phyloP scores from a whole-genome alignment of 92 coral and sea anemone species.

The Actinernus sp. region DNA sequence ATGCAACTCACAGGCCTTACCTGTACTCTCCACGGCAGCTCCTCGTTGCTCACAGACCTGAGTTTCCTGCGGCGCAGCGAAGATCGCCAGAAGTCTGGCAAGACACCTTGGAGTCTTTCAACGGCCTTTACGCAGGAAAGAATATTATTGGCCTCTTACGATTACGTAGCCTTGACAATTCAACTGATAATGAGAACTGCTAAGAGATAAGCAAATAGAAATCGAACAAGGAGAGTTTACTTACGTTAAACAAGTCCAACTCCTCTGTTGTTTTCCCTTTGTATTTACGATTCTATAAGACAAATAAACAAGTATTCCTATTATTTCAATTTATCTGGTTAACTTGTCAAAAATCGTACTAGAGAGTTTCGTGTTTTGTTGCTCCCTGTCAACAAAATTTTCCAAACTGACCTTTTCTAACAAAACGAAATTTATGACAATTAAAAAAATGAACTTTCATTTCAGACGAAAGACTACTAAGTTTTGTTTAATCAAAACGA shows the following conservation, averaged over 20 bases:
- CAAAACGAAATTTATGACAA: no score
- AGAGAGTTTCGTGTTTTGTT: no score
- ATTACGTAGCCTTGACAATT: not conserved
- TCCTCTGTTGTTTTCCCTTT: conserved; percentile 85
- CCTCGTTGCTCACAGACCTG: conserved; percentile 85
- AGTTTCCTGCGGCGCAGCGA: conserved; percentile 76
- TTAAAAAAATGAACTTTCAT: no score
- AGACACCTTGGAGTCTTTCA: conserved; percentile 66
- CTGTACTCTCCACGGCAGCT: conserved; percentile 98
- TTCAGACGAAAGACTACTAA: no score
- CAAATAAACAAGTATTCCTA: no score
- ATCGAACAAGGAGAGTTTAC: not conserved
- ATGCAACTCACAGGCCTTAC: conserved; percentile 40
- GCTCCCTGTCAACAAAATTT: no score
- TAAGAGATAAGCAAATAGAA: not conserved
- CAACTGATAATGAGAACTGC: not conserved
- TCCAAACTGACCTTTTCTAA: no score
- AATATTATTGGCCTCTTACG: no score
- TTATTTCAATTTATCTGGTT: no score
- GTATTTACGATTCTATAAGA: conserved; percentile 47
- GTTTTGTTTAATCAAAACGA: no score
- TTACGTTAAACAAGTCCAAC: conserved; percentile 61
- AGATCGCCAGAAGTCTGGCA: conserved; percentile 89
- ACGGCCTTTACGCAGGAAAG: no score
- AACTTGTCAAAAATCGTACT: no score